phyloP scores from a whole-genome alignment of 2,113 vertebrate genomes.

The Turnix velox region DNA sequence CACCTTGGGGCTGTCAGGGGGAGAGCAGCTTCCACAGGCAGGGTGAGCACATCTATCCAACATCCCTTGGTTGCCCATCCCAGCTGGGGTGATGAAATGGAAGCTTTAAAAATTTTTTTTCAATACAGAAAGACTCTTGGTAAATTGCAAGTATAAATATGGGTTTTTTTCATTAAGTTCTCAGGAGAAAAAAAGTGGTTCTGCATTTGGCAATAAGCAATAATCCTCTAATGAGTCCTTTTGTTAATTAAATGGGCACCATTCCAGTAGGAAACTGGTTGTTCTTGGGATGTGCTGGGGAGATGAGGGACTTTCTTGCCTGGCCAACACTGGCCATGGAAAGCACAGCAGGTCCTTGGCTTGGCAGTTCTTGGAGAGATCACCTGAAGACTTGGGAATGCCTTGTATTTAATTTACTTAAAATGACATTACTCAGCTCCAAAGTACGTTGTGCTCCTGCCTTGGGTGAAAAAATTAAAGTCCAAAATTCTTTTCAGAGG shows the following conservation, averaged over 20 bases:
- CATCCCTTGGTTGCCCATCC: neutral
- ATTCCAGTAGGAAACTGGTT: neutral
- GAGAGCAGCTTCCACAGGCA: neutral
- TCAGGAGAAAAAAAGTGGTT: neutral
- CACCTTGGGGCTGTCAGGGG: accelerated
- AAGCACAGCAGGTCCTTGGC: neutral
- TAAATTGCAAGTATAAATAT: neutral
- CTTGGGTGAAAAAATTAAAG: accelerated
- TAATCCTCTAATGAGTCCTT: neutral
- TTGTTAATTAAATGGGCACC: constrained; percentile 39
- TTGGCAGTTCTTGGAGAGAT: neutral
- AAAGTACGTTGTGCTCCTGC: neutral
- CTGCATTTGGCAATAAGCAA: constrained; percentile 7
- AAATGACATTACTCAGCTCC: neutral
- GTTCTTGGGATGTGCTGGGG: neutral
- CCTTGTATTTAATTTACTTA: neutral
- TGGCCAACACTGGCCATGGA: neutral
- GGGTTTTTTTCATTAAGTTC: too few relatives aligned
- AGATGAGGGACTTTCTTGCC: neutral
- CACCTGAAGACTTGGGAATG: neutral
- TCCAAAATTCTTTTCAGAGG: neutral
- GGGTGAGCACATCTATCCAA: accelerated
- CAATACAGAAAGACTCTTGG: neutral
- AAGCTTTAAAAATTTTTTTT: too few relatives aligned
- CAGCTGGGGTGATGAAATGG: neutral